phyloP scores from a whole-genome alignment of 2,888 invertebrate genomes.

The Phengaris alcon region DNA sequence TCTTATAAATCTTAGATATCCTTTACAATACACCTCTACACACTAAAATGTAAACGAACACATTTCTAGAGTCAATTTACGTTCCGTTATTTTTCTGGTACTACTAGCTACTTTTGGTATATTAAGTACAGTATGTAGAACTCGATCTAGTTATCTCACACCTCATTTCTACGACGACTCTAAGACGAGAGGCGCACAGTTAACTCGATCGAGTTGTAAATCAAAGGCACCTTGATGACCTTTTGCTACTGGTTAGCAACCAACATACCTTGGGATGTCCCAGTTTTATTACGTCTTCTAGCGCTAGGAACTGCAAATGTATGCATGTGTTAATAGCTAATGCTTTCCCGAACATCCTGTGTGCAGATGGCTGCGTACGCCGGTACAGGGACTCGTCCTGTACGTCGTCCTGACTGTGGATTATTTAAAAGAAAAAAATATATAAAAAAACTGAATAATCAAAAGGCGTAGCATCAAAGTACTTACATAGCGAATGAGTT shows the following conservation, averaged over 20 bases:
- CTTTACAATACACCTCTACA: not conserved
- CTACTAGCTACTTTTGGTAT: too few species aligned
- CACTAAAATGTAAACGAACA: not conserved
- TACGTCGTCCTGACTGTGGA: conserved; percentile 30
- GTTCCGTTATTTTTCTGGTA: too few species aligned
- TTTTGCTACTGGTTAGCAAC: too few species aligned
- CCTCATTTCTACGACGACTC: too few species aligned
- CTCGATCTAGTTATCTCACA: too few species aligned
- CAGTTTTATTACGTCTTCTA: conserved; percentile 24
- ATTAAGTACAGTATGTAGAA: too few species aligned
- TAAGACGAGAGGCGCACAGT: too few species aligned
- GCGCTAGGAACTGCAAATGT: conserved; percentile 1
- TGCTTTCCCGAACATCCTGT: conserved; percentile 31
- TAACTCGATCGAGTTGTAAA: too few species aligned
- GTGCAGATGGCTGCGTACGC: conserved; percentile 28
- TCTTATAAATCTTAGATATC: not conserved
- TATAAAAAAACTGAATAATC: not conserved
- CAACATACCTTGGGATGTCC: conserved; percentile 28
- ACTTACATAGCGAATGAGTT: conserved; percentile 15
- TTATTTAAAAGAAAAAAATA: too few species aligned
- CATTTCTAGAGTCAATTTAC: too few species aligned
- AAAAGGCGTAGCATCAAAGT: not conserved
- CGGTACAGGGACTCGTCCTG: conserved; percentile 25
- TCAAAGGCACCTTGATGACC: too few species aligned
- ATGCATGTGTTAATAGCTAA: conserved; percentile 26